phyloP scores from a whole-genome alignment of 1,140 invertebrate species.

The Euura saliciscinereae region DNA sequence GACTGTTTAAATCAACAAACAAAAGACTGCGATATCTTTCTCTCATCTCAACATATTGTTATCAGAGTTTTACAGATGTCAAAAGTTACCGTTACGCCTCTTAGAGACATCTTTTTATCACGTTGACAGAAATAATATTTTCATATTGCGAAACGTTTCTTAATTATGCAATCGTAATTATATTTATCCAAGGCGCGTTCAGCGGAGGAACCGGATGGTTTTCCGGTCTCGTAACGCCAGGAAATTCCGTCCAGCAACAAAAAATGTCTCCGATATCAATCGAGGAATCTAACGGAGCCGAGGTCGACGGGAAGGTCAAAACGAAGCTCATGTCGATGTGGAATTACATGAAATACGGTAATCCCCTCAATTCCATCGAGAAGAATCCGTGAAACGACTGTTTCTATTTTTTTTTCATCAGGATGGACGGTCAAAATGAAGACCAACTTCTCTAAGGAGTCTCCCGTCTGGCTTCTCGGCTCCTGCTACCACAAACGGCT shows the following conservation, averaged over 20 bases:
- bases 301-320: constrained; percentile 79
- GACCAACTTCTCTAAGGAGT: constrained; percentile 84
- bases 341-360: constrained; percentile 90
- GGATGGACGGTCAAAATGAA: constrained; percentile 80
- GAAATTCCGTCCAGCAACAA: constrained; percentile 42
- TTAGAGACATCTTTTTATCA: no score
- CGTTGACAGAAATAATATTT: no score
- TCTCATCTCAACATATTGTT: no score
- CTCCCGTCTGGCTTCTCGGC: constrained; percentile 83
- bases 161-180: no score
- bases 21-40: no score
- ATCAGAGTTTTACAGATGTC: no score
- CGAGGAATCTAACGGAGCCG: constrained; percentile 51
- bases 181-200: constrained; percentile 35
- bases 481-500: constrained; percentile 80
- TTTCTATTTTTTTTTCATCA: constrained; percentile 12
- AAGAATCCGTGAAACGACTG: background rate
- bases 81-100: no score
- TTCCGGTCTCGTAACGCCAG: constrained; percentile 40
- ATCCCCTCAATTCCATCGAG: constrained; percentile 19
- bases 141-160: no score
- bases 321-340: constrained; percentile 83
- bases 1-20: no score
- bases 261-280: constrained; percentile 36
- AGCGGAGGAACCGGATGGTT: constrained; percentile 40